Conservation (phyloP, 1,140 invertebrate species). For the Elysia chlorotica region DNA sequence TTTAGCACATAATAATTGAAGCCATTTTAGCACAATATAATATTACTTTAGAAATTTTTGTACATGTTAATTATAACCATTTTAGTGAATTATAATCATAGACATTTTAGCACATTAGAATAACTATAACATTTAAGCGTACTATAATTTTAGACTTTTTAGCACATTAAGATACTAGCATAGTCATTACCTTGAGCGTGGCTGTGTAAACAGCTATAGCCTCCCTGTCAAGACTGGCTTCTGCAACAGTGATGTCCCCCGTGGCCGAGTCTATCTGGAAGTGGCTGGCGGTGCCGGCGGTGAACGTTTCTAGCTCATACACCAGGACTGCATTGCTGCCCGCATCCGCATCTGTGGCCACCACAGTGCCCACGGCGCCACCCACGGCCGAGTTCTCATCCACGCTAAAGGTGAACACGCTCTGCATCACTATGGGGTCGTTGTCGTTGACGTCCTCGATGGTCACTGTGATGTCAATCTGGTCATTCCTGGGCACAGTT, state of each 20-base stretch:
- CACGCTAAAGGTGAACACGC: slow-evolving; percentile 27
- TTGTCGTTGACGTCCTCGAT: slow-evolving; percentile 43
- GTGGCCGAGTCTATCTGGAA: slow-evolving; percentile 27
- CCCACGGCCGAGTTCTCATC: slow-evolving; percentile 33
- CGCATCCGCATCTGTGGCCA: slow-evolving; percentile 39
- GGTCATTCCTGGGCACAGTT: slow-evolving; percentile 10
- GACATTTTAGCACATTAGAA: no score
- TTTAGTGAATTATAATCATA: no score
- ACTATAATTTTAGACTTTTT: no score
- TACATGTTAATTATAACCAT: no score
- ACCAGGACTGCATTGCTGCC: slow-evolving; percentile 32
- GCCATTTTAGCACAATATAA: no score
- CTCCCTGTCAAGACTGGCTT: slow-evolving; percentile 30
- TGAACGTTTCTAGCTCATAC: slow-evolving; percentile 32
- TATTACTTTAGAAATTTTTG: no score
- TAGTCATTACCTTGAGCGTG: slow-evolving; percentile 17
- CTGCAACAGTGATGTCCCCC: slow-evolving; percentile 33
- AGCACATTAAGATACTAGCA: no score
- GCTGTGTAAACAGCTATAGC: slow-evolving; percentile 25
- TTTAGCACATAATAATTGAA: no score
- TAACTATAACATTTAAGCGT: no score
- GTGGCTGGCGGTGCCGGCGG: slow-evolving; percentile 22
- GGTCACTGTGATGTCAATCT: slow-evolving; percentile 25
- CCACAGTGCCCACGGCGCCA: slow-evolving; percentile 22
- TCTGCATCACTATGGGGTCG: slow-evolving; percentile 26